Evolutionary conservation across 2,888 invertebrate species (phyloP), one percentile per base, ranked within the genome.

Genomic region (Cremastobaeus sp.): DNA sequence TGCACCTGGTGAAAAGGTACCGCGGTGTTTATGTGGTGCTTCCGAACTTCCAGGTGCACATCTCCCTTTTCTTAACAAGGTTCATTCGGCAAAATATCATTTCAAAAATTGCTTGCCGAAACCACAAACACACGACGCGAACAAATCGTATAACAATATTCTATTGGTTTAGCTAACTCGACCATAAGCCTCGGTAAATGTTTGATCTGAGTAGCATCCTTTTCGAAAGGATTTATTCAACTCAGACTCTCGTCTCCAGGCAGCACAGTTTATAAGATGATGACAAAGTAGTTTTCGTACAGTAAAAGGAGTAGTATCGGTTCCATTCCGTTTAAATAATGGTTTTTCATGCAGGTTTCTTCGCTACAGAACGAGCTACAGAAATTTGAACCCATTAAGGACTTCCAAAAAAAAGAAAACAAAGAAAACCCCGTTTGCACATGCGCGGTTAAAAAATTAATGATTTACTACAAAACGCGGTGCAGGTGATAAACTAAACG

Each of bases 1-100:
- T 62, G 52, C 62, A 62, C 62, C 62, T 52, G 48, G 62, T 41
- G 15, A 62, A 62, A 59, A 47, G 41, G 34, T 11, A 50, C 41
- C 43, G 32, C 43, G 41, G 43, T n/a, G 39, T 52, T 37, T 37
- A 50, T 39, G 48, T 50, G 59, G 28, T 39, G 41, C 21, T 25
- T 20, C 25, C 14, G n/a, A 34, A 41, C 17, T 39, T 20, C 52
- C 62, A 62, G 62, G 50, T 62, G 62, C 28, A 32, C 41, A 5
- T 34, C 12, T 48, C 30, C 48, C 60, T 48, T 45, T 60, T 48
- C 21, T 18, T 17, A 11, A 48, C 60, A 50, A 50, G 50, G 32
- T 21, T 25, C 25, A 20, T 37, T 14, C 34, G 50, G 52, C 30
- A 41, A 64, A 60, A 64, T 57, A 43, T 43, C 43, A 50, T 52